Conservation (phyloP, 2,113 vertebrate species). For the Brachyistius frenatus region DNA sequence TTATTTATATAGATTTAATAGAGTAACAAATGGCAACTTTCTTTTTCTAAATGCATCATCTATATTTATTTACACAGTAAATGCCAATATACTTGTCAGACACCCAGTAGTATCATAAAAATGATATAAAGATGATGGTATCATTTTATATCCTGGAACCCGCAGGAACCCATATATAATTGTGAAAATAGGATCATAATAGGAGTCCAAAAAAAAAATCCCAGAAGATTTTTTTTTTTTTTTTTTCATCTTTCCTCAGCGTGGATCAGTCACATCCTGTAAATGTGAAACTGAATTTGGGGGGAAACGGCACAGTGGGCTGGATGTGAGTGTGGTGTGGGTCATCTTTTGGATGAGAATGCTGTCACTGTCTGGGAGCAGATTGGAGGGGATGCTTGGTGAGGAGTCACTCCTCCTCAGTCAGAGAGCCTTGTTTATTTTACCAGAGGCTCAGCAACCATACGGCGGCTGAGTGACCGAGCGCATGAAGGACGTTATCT, state of each 20-base stretch:
- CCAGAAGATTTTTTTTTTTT: slow-evolving; percentile 12
- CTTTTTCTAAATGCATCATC: too few relatives aligned
- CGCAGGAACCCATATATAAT: slow-evolving; percentile 22
- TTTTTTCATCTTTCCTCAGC: background rate
- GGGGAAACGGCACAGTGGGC: background rate
- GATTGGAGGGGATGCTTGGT: slow-evolving; percentile 55
- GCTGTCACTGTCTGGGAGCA: slow-evolving; percentile 47
- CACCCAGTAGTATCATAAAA: background rate
- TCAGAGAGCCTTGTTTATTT: slow-evolving; percentile 60
- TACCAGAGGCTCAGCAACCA: slow-evolving; percentile 50
- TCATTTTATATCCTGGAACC: slow-evolving; percentile 10
- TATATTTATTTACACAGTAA: background rate
- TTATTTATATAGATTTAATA: background rate
- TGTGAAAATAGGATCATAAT: slow-evolving; percentile 20
- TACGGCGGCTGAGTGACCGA: slow-evolving; percentile 63
- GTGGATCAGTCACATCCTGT: slow-evolving; percentile 37
- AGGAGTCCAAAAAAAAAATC: slow-evolving; percentile 6
- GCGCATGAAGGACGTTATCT: slow-evolving; percentile 68
- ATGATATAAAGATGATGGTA: slow-evolving; percentile 1
- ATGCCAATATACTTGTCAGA: background rate
- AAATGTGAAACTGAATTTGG: slow-evolving; percentile 10
- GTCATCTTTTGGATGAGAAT: slow-evolving; percentile 38
- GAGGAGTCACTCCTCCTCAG: slow-evolving; percentile 41
- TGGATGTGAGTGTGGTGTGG: slow-evolving; percentile 1
- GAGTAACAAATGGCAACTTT: too few relatives aligned